phyloP scores from a whole-genome alignment of 2,888 invertebrate species.

The Cephus runcator region DNA sequence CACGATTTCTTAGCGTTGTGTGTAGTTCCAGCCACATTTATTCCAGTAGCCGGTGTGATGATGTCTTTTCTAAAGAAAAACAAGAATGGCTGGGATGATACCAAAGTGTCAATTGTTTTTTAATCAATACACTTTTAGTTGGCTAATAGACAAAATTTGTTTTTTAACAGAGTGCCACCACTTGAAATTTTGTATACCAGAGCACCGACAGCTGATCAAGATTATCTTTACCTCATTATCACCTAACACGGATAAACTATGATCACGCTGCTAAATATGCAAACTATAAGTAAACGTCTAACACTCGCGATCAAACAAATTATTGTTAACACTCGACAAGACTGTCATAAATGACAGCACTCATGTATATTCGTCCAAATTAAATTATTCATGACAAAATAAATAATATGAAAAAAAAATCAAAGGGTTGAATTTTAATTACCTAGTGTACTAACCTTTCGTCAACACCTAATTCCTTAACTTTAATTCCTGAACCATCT shows the following conservation, averaged over 20 bases:
- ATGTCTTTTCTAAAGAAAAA: background rate
- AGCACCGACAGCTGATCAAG: background rate
- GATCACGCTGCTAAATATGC: background rate
- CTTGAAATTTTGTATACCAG: background rate
- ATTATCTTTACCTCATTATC: background rate
- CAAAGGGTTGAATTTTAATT: background rate
- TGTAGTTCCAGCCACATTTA: slow-evolving; percentile 60
- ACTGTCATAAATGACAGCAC: background rate
- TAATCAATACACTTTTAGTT: background rate
- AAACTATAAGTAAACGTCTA: background rate
- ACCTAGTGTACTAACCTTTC: slow-evolving; percentile 48
- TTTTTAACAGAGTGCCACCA: background rate
- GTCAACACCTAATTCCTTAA: slow-evolving; percentile 56
- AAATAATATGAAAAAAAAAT: background rate
- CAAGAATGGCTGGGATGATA: background rate
- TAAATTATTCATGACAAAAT: background rate
- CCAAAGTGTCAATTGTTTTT: background rate
- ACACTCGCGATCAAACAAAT: background rate
- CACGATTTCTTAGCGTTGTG: slow-evolving; percentile 73
- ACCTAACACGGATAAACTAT: background rate
- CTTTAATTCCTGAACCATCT: slow-evolving; percentile 67
- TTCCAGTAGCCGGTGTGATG: background rate
- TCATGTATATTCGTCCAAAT: background rate
- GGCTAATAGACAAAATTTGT: background rate
- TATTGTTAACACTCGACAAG: background rate